Evolutionary conservation across 1,140 invertebrate genomes (phyloP).

Genomic region (Euglossa dilemma): DNA sequence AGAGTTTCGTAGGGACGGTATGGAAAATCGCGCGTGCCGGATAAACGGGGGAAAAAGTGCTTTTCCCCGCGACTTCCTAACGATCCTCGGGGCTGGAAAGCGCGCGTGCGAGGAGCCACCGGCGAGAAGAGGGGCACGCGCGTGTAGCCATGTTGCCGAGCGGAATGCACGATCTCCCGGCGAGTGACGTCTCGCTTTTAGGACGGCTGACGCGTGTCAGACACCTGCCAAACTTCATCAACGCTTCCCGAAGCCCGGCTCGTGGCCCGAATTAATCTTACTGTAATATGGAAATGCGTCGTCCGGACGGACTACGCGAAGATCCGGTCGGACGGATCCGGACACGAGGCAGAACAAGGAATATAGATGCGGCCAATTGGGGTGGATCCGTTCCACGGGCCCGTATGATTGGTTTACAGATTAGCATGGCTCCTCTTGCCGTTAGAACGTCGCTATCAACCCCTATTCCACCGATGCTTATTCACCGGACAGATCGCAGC

Average conservation of each 20-base stretch:
- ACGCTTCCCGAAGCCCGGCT: slow-evolving; percentile 55
- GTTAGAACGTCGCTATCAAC: slow-evolving; percentile 31
- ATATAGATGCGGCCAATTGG: slow-evolving; percentile 35
- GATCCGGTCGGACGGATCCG: slow-evolving; percentile 42
- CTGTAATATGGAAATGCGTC: slow-evolving; percentile 79
- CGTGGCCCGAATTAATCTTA: slow-evolving; percentile 73
- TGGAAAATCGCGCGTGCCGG: slow-evolving; percentile 1
- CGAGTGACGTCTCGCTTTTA: slow-evolving; percentile 13
- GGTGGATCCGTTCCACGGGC: slow-evolving; percentile 46
- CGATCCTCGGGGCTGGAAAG: not conserved
- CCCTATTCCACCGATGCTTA: slow-evolving; percentile 30
- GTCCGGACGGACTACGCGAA: slow-evolving; percentile 59
- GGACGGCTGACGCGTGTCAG: slow-evolving; percentile 23
- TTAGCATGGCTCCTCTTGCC: slow-evolving; percentile 52
- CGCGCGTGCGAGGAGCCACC: not conserved
- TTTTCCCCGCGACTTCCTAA: not conserved
- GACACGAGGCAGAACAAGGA: slow-evolving; percentile 47
- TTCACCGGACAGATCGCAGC: slow-evolving; percentile 18
- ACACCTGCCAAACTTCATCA: slow-evolving; percentile 75
- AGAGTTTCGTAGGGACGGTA: not conserved
- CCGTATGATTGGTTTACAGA: slow-evolving; percentile 75
- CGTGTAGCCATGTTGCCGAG: not conserved
- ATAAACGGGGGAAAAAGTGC: not conserved
- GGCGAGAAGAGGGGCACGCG: not conserved
- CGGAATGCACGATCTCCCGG: not conserved